Evolutionary conservation across 2,888 invertebrate species (phyloP).

Genomic region (Xanthia togata): DNA sequence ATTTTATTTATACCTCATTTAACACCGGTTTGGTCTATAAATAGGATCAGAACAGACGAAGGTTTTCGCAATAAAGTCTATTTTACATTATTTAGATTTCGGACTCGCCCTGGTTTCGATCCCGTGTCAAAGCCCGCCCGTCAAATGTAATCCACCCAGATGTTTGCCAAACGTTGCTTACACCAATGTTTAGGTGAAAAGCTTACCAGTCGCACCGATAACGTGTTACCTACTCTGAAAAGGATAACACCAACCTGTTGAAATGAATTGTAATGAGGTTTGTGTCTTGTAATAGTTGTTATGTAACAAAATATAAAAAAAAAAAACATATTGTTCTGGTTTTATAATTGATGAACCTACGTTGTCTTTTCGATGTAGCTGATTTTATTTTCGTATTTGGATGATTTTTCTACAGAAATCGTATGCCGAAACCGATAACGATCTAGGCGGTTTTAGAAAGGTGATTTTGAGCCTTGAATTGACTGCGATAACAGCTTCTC

Average conservation of each 20-base stretch:
- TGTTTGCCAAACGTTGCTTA: neutral
- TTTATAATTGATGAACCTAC: neutral
- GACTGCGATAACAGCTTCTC: neutral
- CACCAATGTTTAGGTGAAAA: neutral
- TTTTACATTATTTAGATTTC: neutral
- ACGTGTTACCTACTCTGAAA: too few species aligned
- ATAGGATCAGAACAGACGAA: neutral
- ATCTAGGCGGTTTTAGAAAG: neutral
- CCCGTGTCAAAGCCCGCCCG: neutral
- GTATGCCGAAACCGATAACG: too few species aligned
- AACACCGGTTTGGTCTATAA: too few species aligned
- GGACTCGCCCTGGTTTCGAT: neutral
- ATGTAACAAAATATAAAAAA: neutral
- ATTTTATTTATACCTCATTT: neutral
- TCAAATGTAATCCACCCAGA: constrained; percentile 21
- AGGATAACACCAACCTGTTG: neutral
- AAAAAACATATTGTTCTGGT: too few species aligned
- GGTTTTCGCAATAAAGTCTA: neutral
- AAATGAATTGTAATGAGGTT: neutral
- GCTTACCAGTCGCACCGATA: neutral
- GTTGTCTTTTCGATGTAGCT: neutral
- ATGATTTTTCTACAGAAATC: neutral
- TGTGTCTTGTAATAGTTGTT: neutral
- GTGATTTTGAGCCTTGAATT: neutral
- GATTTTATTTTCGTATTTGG: neutral